Conservation (phyloP, 2,113 vertebrate genomes). For the Otolemur garnettii region DNA sequence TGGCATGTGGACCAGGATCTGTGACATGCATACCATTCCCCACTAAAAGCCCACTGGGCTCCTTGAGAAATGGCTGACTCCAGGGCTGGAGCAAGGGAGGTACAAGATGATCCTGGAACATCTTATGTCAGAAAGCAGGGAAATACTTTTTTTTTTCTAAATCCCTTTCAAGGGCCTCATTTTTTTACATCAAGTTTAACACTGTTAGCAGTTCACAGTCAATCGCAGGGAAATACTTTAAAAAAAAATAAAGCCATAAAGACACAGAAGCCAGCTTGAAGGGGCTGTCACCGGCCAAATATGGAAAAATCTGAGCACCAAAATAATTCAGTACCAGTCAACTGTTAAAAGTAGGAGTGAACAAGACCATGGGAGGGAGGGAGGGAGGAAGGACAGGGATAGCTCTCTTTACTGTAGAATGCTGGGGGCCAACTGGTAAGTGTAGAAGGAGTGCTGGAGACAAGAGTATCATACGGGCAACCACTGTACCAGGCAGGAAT, state of each 20-base stretch:
- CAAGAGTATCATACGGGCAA: background rate
- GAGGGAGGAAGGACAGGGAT: background rate
- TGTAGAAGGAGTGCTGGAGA: background rate
- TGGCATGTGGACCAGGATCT: background rate
- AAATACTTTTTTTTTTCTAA: background rate
- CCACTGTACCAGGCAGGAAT: background rate
- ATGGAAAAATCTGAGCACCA: background rate
- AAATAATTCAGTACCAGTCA: background rate
- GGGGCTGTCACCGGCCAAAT: no score
- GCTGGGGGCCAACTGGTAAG: background rate
- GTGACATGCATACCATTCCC: background rate
- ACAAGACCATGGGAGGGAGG: background rate
- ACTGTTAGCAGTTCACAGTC: no score
- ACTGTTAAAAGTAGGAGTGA: background rate
- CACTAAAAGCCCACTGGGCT: background rate
- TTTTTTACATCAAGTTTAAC: no score
- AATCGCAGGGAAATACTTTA: no score
- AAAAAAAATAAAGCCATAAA: background rate
- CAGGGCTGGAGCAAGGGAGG: background rate
- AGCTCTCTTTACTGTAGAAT: background rate
- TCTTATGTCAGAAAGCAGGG: background rate
- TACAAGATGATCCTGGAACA: background rate
- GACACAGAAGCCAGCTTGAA: background rate
- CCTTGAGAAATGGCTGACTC: background rate
- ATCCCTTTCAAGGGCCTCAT: no score